These are phyloP conservation scores for Dryadula phaetusa DNA, from an alignment of 2,888 invertebrate genomes.

Conservation along the genomic window DNA sequence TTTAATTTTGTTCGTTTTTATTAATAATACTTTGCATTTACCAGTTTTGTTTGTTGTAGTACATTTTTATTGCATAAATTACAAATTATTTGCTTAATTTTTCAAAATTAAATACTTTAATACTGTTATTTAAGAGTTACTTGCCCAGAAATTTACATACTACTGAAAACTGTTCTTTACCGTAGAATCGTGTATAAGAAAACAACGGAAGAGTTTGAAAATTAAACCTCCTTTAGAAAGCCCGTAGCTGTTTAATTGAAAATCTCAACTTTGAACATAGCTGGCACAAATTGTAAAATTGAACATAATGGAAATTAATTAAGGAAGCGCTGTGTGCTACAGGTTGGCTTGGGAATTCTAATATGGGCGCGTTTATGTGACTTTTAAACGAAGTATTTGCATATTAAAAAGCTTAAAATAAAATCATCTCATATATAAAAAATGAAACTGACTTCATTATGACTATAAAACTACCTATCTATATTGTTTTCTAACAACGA, in stretches of 20 bases:
- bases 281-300: constrained; percentile 39
- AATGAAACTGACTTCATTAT: too few relatives aligned
- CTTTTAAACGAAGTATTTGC: neutral
- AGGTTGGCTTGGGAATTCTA: constrained; percentile 28
- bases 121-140: too few relatives aligned
- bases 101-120: too few relatives aligned
- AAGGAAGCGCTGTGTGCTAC: constrained; percentile 31
- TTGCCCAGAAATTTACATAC: neutral
- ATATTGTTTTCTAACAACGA: too few relatives aligned
- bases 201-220: constrained; percentile 17
- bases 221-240: constrained; percentile 10
- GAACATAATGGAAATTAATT: constrained; percentile 40
- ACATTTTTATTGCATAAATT: too few relatives aligned
- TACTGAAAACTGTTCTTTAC: neutral
- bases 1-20: too few relatives aligned
- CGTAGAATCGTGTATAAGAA: neutral
- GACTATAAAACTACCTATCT: too few relatives aligned
- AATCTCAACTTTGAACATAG: constrained; percentile 35
- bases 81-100: too few relatives aligned
- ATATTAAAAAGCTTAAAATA: neutral
- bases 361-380: constrained; percentile 22
- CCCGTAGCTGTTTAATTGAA: constrained; percentile 31
- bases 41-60: too few relatives aligned
- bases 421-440: too few relatives aligned
- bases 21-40: too few relatives aligned